Evolutionary conservation across 2,888 invertebrate species (phyloP).

Genomic region (Malthinus flaveolus): DNA sequence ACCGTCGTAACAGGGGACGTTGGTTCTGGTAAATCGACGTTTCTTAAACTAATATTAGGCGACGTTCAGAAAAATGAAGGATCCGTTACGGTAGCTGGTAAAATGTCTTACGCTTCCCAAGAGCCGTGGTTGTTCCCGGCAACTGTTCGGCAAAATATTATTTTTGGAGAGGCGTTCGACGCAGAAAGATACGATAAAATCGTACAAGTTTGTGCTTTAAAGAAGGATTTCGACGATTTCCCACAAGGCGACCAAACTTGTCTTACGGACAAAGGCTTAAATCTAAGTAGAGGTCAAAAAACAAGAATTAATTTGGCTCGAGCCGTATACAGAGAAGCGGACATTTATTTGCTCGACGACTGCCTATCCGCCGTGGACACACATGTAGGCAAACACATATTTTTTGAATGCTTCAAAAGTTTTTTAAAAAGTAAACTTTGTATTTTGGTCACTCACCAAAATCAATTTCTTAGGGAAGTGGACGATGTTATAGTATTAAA

Average conservation of each 20-base stretch:
- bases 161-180: conserved; percentile 67
- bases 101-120: conserved; percentile 59
- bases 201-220: conserved; percentile 63
- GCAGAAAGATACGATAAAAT: conserved; percentile 60
- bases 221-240: conserved; percentile 69
- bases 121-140: conserved; percentile 62
- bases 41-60: conserved; percentile 61
- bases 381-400: conserved; percentile 69
- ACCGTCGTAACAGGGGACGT: conserved; percentile 63
- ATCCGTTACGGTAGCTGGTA: conserved; percentile 64
- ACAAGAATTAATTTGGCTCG: conserved; percentile 77
- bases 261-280: conserved; percentile 77
- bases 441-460: conserved; percentile 67
- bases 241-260: conserved; percentile 72
- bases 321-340: conserved; percentile 71
- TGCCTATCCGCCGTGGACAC: conserved; percentile 78
- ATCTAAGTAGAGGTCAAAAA: conserved; percentile 77
- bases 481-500: conserved; percentile 59
- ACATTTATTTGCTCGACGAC: conserved; percentile 76
- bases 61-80: conserved; percentile 71
- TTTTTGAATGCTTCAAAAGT: conserved; percentile 68
- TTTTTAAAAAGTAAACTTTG: conserved; percentile 59
- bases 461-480: conserved; percentile 59
- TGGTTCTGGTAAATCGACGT: conserved; percentile 61
- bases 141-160: conserved; percentile 72